Evolutionary conservation across 2,888 invertebrate species (phyloP).

Genomic region (Spicauda simplicius): DNA sequence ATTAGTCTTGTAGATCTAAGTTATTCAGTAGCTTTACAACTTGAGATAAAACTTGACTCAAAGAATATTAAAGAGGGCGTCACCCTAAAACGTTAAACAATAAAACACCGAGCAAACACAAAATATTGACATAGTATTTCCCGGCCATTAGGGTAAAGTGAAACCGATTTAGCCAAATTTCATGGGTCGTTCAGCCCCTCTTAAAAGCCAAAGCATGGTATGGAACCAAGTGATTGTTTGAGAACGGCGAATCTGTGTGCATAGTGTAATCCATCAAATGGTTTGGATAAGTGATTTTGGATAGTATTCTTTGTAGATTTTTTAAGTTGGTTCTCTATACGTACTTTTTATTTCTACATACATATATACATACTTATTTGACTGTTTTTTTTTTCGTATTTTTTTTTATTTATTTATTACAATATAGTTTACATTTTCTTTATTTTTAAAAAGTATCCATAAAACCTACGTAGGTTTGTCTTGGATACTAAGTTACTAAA

Average conservation of each 20-base stretch:
- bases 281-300: conserved; percentile 39
- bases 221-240: conserved; percentile 74
- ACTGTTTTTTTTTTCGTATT: too few species aligned
- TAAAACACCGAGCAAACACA: conserved; percentile 22
- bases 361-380: too few species aligned
- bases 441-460: too few species aligned
- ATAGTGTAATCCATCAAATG: conserved; percentile 69
- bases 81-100: conserved; percentile 6
- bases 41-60: not conserved
- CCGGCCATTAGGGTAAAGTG: conserved; percentile 43
- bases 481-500: too few species aligned
- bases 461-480: too few species aligned
- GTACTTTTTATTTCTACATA: too few species aligned
- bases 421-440: too few species aligned
- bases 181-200: conserved; percentile 66
- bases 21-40: too few species aligned
- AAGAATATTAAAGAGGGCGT: not conserved
- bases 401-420: too few species aligned
- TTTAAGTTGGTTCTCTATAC: not conserved
- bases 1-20: too few species aligned
- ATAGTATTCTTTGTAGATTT: not conserved
- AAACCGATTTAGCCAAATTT: conserved; percentile 61
- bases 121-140: conserved; percentile 33
- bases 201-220: conserved; percentile 61
- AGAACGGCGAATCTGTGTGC: conserved; percentile 76